Evolutionary conservation across 2,797 vertebrate genomes (phyloP), one percentile per base, ranked within the genome.

Genomic region (Clangula hyemalis): DNA sequence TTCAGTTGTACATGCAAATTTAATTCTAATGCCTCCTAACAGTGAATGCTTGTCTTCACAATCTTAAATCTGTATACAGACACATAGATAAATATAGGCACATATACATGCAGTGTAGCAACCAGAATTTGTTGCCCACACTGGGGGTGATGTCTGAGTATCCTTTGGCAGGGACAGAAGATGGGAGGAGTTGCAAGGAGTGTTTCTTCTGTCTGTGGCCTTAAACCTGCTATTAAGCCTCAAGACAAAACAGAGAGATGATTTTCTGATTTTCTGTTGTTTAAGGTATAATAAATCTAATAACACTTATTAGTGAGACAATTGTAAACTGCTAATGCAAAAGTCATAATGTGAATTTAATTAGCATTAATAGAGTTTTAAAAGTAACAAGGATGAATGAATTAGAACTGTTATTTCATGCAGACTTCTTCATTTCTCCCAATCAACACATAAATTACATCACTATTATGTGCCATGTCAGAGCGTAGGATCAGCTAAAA

Each of bases 241-340:
- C 27, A 24, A 64, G 58, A 68, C n/a, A 18, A 79, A 73, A 71
- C 73, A 10, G 7, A 56, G 27, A 58, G 24, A 45, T 30, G 5
- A n/a, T 56, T 54, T 75, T 47, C 78, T 72, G 49, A 10, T 62
- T 75, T 30, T 90, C 68, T n/a, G 7, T 56, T 88, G 21, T 86
- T 70, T n/a, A 88, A 69, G 43, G 39, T 62, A 2, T 45, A 79
- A 76, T 62, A 58, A 57, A 80, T 81, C 34, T 28, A 74, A 75
- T 18, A 49, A 39, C 25, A 41, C 20, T 36, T 28, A 71, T 27
- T 25, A 34, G 14, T 49, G 60, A 66, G 39, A 36, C 8, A 18
- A 62, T 84, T 80, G 69, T 56, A n/a, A 89, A 53, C 87, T 76
- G 64, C 28, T 80, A 76, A 80, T 93, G 62, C 61, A 93, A 93